Evolutionary conservation across 1,140 invertebrate genomes (phyloP).

Genomic region (Helicoverpa zea): DNA sequence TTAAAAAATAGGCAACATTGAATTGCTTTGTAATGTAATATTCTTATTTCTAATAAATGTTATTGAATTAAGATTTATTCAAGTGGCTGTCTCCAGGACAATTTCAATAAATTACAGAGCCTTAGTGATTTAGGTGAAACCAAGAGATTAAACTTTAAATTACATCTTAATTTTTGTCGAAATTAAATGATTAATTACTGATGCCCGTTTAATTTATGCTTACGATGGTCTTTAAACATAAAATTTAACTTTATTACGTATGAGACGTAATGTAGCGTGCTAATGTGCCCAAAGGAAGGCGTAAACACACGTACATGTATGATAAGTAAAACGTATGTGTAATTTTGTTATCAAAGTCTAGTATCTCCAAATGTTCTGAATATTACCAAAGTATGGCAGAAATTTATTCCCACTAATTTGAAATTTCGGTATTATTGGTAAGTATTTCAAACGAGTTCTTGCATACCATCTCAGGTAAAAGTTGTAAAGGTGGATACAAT

Average conservation of each 20-base stretch:
- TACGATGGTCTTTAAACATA: background rate
- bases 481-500: too few relatives aligned
- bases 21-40: too few relatives aligned
- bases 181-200: too few relatives aligned
- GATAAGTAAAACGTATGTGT: conserved; percentile 19
- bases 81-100: background rate
- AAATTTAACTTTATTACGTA: background rate
- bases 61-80: too few relatives aligned
- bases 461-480: too few relatives aligned
- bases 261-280: background rate
- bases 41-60: too few relatives aligned
- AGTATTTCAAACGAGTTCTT: too few relatives aligned
- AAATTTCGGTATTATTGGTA: background rate
- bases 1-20: too few relatives aligned
- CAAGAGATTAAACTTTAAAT: background rate
- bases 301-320: background rate
- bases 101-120: conserved; percentile 1
- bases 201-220: background rate
- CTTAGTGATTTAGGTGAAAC: background rate
- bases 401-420: background rate
- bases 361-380: background rate
- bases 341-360: conserved; percentile 11
- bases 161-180: too few relatives aligned
- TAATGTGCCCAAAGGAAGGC: background rate
- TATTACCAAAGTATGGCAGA: background rate